Evolutionary conservation across 2,888 invertebrate species (phyloP), one percentile per base, ranked within the genome.

Genomic region (Synanthedon myopaeformis): DNA sequence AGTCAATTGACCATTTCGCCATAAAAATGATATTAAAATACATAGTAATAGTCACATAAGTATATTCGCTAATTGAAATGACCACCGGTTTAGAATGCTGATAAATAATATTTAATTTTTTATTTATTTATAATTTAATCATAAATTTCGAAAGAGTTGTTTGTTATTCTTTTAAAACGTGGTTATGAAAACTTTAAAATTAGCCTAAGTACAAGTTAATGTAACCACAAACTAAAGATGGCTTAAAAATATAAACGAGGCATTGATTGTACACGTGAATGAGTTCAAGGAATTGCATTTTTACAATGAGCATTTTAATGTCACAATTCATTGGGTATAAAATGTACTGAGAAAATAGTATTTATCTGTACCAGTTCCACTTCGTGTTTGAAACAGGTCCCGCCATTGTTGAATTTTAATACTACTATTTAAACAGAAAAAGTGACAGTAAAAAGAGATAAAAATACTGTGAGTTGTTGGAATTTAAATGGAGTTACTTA

Each of bases 361-460:
- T 28, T 51, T 41, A 41, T 51, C 28, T 35, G 51, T 51, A 35
- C 28, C n/a, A 35, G 51, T 51, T 51, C 41, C 51, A 17, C 51
- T 51, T 35, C 10, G 35, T 10, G 35, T 35, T 35, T 51, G 6
- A 14, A 51, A 51, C 51, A 17, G 51, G 51, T 51, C 14, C 41
- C n/a, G 35, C 51, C 54, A 54, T 54, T 45, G 41, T 51, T 41
- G 51, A 23, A 53, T 51, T 56, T 54, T 57, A 55, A 54, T 55
- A 48, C 51, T 55, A 48, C 51, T 54, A 53, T 54, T 55, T 54
- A 50, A 52, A 50, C 52, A 55, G 54, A 58, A 55, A 57, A 55
- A 55, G 52, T 55, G 56, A 57, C 56, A 57, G 57, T 54, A 23
- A 49, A 51, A 53, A 55, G 42, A 14, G 54, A 58, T 59, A 59